Evolutionary conservation across 2,888 invertebrate genomes (phyloP).

Genomic region (Ptychoptera contaminata): DNA sequence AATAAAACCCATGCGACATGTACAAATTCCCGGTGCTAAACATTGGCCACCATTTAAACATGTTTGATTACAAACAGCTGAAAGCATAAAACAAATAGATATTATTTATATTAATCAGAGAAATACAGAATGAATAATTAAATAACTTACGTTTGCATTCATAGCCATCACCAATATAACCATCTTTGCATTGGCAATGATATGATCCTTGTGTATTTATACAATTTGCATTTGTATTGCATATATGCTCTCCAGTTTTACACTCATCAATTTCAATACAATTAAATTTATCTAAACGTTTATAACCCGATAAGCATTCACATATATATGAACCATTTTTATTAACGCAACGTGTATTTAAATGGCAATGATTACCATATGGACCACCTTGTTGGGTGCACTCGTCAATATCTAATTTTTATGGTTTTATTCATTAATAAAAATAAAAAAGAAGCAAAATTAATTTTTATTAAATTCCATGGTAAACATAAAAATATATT

Average conservation of each 20-base stretch:
- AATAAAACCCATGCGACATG: conserved; percentile 65
- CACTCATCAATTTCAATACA: conserved; percentile 73
- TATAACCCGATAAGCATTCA: conserved; percentile 67
- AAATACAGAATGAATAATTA: background rate
- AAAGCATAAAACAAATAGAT: conserved; percentile 5
- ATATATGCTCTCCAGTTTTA: conserved; percentile 49
- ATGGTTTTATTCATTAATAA: background rate
- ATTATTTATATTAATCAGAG: background rate
- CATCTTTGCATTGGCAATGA: conserved; percentile 53
- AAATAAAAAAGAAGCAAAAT: background rate
- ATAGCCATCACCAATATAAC: conserved; percentile 65
- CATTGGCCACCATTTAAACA: conserved; percentile 77
- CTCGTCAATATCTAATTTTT: conserved; percentile 61
- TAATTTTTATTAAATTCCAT: conserved; percentile 2
- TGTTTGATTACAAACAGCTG: conserved; percentile 63
- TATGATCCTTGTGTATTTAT: conserved; percentile 70
- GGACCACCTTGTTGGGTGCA: conserved; percentile 62
- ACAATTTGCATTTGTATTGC: conserved; percentile 61
- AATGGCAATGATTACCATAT: conserved; percentile 72
- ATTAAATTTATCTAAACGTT: conserved; percentile 59
- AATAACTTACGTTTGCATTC: conserved; percentile 56
- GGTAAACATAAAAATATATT: background rate
- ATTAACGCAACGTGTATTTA: conserved; percentile 71
- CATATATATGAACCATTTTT: conserved; percentile 68
- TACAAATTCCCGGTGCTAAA: conserved; percentile 57